Evolutionary conservation across 2,113 vertebrate genomes (phyloP).

Genomic region (Stigmatopora argus): DNA sequence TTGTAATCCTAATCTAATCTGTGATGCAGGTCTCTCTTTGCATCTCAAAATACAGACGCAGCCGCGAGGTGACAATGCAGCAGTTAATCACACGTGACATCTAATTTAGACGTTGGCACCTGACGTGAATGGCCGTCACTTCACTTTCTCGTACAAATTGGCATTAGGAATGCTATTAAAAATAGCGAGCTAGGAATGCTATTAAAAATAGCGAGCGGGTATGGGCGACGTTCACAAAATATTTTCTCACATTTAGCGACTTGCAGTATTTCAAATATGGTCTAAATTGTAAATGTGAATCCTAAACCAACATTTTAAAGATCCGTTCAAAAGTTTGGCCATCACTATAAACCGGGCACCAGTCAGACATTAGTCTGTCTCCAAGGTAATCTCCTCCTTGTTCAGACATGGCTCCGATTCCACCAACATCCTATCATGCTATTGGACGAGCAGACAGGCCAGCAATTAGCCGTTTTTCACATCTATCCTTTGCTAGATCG

Average conservation of each 20-base stretch:
- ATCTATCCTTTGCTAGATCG: not conserved
- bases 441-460: not conserved
- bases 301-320: not conserved
- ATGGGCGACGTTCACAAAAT: no score
- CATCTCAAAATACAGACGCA: not conserved
- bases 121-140: conserved; percentile 16
- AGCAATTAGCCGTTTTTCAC: not conserved
- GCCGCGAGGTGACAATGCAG: conserved; percentile 1
- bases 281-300: no score
- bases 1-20: no score
- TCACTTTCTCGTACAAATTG: not conserved
- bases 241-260: no score
- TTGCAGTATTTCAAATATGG: no score
- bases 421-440: no score
- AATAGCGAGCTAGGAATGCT: conserved; percentile 21
- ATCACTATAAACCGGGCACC: not conserved
- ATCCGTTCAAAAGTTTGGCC: not conserved
- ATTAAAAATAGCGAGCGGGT: no score
- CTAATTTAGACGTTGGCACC: conserved; percentile 34
- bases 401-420: no score
- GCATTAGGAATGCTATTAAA: conserved; percentile 6
- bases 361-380: not conserved
- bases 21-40: not conserved
- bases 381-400: not conserved
- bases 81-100: conserved; percentile 28